Evolutionary conservation across 1,140 invertebrate species (phyloP).

Genomic region (Leptinotarsa lineolata): DNA sequence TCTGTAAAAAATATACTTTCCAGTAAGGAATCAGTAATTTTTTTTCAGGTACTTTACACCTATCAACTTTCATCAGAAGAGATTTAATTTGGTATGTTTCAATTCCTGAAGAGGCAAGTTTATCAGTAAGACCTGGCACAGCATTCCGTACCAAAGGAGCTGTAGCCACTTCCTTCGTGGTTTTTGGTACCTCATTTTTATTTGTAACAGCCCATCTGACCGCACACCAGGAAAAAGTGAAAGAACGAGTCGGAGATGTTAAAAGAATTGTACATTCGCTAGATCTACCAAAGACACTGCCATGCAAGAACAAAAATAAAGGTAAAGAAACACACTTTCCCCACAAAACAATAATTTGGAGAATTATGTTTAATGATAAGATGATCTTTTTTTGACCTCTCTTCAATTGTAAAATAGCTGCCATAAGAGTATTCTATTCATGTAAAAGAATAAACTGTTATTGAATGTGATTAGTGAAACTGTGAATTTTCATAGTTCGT

Average conservation of each 20-base stretch:
- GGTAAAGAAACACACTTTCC: conserved; percentile 55
- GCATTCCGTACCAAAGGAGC: conserved; percentile 92
- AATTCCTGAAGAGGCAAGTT: conserved; percentile 82
- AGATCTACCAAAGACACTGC: conserved; percentile 82
- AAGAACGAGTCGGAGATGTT: conserved; percentile 85
- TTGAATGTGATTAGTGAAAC: conserved; percentile 1
- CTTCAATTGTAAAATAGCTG: too few species aligned
- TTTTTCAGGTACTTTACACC: conserved; percentile 76
- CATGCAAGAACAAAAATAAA: conserved; percentile 75
- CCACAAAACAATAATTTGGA: too few species aligned
- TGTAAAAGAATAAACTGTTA: neutral
- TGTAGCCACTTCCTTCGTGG: conserved; percentile 82
- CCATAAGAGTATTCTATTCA: too few species aligned
- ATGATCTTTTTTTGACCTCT: too few species aligned
- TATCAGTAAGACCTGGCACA: conserved; percentile 84
- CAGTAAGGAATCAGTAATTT: neutral
- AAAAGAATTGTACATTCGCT: conserved; percentile 83
- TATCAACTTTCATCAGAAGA: conserved; percentile 82
- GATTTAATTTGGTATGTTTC: conserved; percentile 95
- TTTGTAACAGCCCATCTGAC: conserved; percentile 94
- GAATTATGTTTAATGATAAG: too few species aligned
- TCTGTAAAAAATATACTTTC: too few species aligned
- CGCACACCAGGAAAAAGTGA: conserved; percentile 85
- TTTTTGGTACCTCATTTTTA: conserved; percentile 92
- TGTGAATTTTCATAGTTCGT: neutral